phyloP scores from a whole-genome alignment of 2,888 invertebrate species.

The Synergus laeviventris region DNA sequence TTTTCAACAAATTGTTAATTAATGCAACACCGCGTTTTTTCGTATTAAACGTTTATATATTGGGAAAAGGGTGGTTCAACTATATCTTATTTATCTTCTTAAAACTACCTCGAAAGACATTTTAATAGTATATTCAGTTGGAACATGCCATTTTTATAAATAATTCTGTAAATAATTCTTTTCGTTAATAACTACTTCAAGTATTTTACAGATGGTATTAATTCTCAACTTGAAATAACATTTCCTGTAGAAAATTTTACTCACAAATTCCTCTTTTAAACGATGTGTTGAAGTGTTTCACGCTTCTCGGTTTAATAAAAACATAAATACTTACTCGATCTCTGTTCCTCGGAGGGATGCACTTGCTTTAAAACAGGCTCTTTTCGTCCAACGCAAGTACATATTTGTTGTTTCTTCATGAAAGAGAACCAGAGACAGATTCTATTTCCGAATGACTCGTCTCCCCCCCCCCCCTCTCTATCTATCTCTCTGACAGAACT shows the following conservation, averaged over 20 bases:
- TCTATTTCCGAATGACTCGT: constrained; percentile 25
- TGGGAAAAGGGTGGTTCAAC: neutral
- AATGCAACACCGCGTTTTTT: neutral
- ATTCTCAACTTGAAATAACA: neutral
- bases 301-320: constrained; percentile 17
- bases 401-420: constrained; percentile 39
- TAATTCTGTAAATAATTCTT: neutral
- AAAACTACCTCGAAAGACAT: neutral
- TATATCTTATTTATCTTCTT: neutral
- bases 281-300: constrained; percentile 17
- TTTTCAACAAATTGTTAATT: neutral
- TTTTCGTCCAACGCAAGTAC: constrained; percentile 25
- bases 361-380: constrained; percentile 24
- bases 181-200: neutral
- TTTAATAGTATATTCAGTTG: too few relatives aligned
- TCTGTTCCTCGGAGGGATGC: constrained; percentile 25
- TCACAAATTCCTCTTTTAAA: neutral
- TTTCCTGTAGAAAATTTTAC: constrained; percentile 1
- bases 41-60: neutral
- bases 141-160: neutral
- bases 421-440: constrained; percentile 16
- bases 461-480: too few relatives aligned
- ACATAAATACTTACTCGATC: constrained; percentile 29
- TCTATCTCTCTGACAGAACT: neutral
- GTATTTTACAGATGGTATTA: neutral